Base-by-base conservation (phyloP, 2,113 vertebrate genomes). In the Meleagris gallopavo region DNA sequence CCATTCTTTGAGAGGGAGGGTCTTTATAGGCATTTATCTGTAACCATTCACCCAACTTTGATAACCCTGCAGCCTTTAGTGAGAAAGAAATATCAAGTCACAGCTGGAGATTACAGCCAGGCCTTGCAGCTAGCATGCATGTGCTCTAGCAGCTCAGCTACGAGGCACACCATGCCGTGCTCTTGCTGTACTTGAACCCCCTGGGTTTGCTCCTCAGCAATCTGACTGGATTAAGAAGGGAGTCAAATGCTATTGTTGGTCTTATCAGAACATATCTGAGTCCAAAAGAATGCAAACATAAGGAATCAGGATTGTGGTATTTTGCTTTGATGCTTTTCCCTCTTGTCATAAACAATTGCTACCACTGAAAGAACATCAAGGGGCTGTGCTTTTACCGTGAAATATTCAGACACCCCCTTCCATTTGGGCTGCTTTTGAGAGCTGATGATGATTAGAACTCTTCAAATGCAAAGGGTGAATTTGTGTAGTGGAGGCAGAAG, bases 161-260 rank as follows among this genome's bases (percentile, higher is more conserved):
- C 1, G 2, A 80, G 62, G 2, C 5, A 60, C 3, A 32, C 80
- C 67, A 45, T 43, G 5, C 73, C 62, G 38, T 65, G 50, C 27
- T 50, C 17, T 81, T 3, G 16, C 9, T 24, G 21, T 45, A 46
- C 79, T 85, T 61, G 61, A 92, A 9, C 57, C 95, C 85, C 86
- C 64, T 25, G 90, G 93, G 78, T 90, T 79, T 88, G 73, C 79
- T 91, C 79, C 72, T 76, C 79, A 94, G 76, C 66, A 94, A 72
- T 92, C 20, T 38, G 77, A 83, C 90, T 96, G 89, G 89, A 96
- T 97, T 96, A 97, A 82, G 84, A 92, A 71, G 18, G 77, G 93
- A 96, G 89, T 80, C 94, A 96, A 91, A 89, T 25, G 62, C 60
- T 89, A 62, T 38, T 96, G 13, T 65, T 94, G 94, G 73, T 83